These are phyloP conservation scores for Ceratosolen fusciceps DNA, from an alignment of 1,140 invertebrate genomes.

Conservation along the genomic window DNA sequence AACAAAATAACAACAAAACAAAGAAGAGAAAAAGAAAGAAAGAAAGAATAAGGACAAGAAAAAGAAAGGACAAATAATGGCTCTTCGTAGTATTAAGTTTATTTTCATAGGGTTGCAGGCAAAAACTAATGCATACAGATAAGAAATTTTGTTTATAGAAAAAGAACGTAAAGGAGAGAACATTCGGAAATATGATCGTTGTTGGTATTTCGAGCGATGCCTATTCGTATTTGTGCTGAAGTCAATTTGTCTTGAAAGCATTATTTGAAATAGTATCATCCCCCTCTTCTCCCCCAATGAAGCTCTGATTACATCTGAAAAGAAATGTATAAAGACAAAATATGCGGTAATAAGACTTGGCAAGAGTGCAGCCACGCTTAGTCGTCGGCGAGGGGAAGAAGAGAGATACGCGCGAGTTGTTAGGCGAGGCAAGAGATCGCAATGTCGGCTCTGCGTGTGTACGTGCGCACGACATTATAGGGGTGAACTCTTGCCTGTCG, in stretches of 20 bases:
- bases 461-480: background rate
- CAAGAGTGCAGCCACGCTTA: background rate
- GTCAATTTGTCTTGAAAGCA: background rate
- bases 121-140: no score
- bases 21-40: no score
- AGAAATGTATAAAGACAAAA: conserved; percentile 15
- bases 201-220: background rate
- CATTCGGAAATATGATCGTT: background rate
- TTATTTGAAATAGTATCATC: background rate
- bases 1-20: no score
- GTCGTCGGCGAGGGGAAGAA: background rate
- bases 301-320: background rate
- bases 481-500: background rate
- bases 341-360: background rate
- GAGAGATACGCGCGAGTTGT: background rate
- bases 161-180: no score
- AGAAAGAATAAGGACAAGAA: no score
- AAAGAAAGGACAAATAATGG: no score
- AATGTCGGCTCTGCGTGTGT: background rate
- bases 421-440: background rate
- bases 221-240: background rate
- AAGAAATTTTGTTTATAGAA: no score
- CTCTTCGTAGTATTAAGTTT: no score
- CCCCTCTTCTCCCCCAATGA: background rate
- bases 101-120: no score